phyloP scores from a whole-genome alignment of 2,888 invertebrate genomes.

The Caenorhabditis panamensis region DNA sequence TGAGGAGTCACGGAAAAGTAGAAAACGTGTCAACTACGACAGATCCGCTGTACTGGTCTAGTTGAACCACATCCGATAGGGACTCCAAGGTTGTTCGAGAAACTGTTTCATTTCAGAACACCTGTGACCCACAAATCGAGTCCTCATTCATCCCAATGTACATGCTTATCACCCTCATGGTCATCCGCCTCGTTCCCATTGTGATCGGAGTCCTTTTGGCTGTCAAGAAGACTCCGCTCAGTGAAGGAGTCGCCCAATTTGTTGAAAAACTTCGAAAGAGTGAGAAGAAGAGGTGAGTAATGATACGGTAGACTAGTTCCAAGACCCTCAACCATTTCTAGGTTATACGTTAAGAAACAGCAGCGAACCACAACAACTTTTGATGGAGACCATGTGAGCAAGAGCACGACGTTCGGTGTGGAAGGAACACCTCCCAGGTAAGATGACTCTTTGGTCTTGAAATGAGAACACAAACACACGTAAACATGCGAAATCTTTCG shows the following conservation, averaged over 20 bases:
- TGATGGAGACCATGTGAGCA: conserved; percentile 60
- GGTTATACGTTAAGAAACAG: conserved; percentile 72
- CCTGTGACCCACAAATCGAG: conserved; percentile 78
- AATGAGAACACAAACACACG: background rate
- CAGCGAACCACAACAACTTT: conserved; percentile 60
- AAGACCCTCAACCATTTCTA: conserved; percentile 31
- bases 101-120: conserved; percentile 72
- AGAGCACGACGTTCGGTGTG: conserved; percentile 68
- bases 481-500: background rate
- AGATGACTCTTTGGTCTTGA: conserved; percentile 17
- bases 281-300: conserved; percentile 54
- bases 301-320: background rate
- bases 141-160: conserved; percentile 71
- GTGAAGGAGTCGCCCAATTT: conserved; percentile 68
- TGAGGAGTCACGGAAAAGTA: background rate
- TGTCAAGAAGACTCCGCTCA: conserved; percentile 71
- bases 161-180: conserved; percentile 71
- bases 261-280: conserved; percentile 66
- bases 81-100: too few relatives aligned
- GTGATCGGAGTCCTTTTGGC: conserved; percentile 69
- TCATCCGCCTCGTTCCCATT: conserved; percentile 71
- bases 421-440: conserved; percentile 55
- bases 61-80: too few relatives aligned
- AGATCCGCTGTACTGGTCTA: too few relatives aligned
- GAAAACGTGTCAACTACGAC: background rate